Percentiles rank a stretch among this genome's conserved stretches.
Conservation (phyloP, 2,888 invertebrate species). For the Aleiodes alternator region DNA sequence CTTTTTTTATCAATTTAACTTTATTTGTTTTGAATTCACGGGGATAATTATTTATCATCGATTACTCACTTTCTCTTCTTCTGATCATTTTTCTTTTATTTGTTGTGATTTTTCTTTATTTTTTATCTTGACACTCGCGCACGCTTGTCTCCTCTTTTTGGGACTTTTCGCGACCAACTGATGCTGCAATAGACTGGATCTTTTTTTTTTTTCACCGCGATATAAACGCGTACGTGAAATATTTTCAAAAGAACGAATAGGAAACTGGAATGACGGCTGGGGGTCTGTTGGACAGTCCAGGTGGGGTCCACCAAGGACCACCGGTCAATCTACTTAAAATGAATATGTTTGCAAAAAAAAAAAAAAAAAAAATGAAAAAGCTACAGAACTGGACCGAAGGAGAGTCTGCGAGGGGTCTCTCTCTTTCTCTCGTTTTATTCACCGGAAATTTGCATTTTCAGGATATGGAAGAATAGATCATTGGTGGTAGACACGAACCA, state of each 20-base stretch:
- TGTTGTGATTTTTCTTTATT: background rate
- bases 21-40: background rate
- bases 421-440: background rate
- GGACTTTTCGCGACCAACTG: too few species aligned
- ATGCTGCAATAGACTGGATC: too few species aligned
- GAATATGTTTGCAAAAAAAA: too few species aligned
- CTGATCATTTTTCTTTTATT: background rate
- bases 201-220: too few species aligned
- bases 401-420: conserved; percentile 53
- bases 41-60: background rate
- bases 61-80: background rate
- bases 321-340: conserved; percentile 67
- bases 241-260: conserved; percentile 61
- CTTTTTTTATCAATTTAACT: background rate
- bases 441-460: conserved; percentile 55
- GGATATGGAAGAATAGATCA: conserved; percentile 30
- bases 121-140: background rate
- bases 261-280: conserved; percentile 72
- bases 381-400: conserved; percentile 64
- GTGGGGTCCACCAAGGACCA: conserved; percentile 70
- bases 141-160: background rate
- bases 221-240: conserved; percentile 53
- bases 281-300: conserved; percentile 71
- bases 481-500: conserved; percentile 22
- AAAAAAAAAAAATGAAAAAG: too few species aligned